These are phyloP conservation scores for Nomada fabriciana DNA, from an alignment of 2,888 invertebrate species.

Conservation along the genomic window DNA sequence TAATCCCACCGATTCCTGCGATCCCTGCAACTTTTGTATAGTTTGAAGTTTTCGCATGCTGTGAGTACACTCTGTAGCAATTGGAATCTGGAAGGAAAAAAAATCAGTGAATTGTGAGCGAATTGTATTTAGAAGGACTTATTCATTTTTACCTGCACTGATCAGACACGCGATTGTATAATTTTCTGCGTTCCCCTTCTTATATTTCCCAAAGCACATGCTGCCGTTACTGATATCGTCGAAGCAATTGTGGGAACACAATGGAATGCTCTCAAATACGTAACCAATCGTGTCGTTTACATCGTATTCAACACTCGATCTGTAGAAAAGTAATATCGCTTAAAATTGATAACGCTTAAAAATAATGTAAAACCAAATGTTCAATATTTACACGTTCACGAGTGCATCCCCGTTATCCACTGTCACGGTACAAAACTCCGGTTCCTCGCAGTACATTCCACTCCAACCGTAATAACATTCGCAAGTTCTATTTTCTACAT, in stretches of 20 bases:
- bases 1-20: conserved; percentile 15
- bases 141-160: conserved; percentile 20
- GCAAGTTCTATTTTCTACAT: conserved; percentile 78
- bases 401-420: not conserved
- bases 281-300: conserved; percentile 38
- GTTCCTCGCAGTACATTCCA: conserved; percentile 68
- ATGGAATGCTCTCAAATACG: conserved; percentile 38
- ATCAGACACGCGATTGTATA: conserved; percentile 49
- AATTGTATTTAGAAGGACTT: too few species aligned
- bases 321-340: conserved; percentile 3
- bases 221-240: conserved; percentile 39
- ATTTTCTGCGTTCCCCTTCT: not conserved
- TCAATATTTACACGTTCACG: conserved; percentile 26
- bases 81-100: conserved; percentile 2
- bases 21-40: conserved; percentile 26
- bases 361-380: not conserved
- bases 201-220: conserved; percentile 33
- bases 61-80: conserved; percentile 4
- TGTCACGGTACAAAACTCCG: conserved; percentile 58
- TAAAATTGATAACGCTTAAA: too few species aligned
- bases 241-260: conserved; percentile 38
- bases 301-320: conserved; percentile 24
- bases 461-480: conserved; percentile 74
- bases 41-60: not conserved
- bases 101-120: not conserved